Base-by-base conservation (phyloP, 2,797 vertebrate genomes). In the Semaprochilodus insignis region DNA sequence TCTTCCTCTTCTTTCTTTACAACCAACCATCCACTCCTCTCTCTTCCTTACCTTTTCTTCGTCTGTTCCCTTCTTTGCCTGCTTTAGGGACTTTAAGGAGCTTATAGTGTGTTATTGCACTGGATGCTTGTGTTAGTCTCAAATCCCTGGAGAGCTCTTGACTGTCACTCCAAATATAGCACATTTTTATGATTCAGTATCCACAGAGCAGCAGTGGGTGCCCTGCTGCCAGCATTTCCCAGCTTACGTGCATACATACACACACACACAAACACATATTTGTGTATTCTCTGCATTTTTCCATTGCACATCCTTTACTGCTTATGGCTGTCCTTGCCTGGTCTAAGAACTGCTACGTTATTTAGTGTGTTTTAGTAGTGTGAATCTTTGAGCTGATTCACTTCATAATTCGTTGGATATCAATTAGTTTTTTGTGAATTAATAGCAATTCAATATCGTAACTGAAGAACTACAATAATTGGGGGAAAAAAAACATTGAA, bases 31-130 rank as follows among this genome's bases (percentile, higher is more conserved):
- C 48, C 11, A 16, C 55, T 73, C 63, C 27, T 75, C 71, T 67
- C 80, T 23, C 51, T 59, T 17, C 60, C 66, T 31, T 19, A 44
- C 13, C 81, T 73, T 87, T 34, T 69, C 36, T 21, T 79, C 21
- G 62, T 40, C 31, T 10, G 8, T 40, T 81, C 55, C 79, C 78
- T 66, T 57, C 34, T 31, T 44, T 23, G 21, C 91, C 89, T 92
- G 90, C 88, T 87, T 86, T 27, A 34, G 23, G 91, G 91, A 91
- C 92, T 91, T 91, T 93, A 93, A 93, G 93, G 89, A 81, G 93
- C 92, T 94, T 93, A 93, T 77, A 17, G 67, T 89, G 78, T 15
- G 19, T 81, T 86, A 82, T 90, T 93, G 90, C 91, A 74, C 87
- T 90, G 85, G 75, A 85, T 88, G 90, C 91, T 92, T 92, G 89